Evolutionary conservation across 2,797 vertebrate genomes (phyloP).

Genomic region (Tenualosa thibaudeaui): DNA sequence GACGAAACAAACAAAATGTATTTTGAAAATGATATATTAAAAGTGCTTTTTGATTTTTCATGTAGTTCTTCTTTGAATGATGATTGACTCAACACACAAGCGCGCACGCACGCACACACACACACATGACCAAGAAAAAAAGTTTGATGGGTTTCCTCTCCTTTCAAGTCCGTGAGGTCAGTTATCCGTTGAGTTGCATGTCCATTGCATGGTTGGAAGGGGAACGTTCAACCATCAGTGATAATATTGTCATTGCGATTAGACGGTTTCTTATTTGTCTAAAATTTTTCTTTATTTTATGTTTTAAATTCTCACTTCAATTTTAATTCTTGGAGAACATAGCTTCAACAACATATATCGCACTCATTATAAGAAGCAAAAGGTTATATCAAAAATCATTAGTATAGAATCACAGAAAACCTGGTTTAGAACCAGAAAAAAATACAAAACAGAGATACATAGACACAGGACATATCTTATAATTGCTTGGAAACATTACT

Average conservation of each 20-base stretch:
- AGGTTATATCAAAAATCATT: conserved; percentile 99
- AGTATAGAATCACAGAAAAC: conserved; percentile 99
- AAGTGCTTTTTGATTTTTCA: conserved; percentile 85
- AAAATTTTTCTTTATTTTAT: conserved; percentile 94
- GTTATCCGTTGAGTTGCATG: conserved; percentile 76
- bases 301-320: conserved; percentile 99
- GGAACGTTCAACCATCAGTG: conserved; percentile 81
- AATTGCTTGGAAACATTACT: conserved; percentile 99
- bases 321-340: conserved; percentile 99
- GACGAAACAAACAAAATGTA: conserved; percentile 84
- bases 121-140: conserved; percentile 63
- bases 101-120: conserved; percentile 65
- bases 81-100: conserved; percentile 69
- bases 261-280: conserved; percentile 91
- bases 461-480: conserved; percentile 99
- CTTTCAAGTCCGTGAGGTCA: conserved; percentile 81
- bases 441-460: conserved; percentile 99
- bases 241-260: conserved; percentile 88
- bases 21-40: conserved; percentile 86
- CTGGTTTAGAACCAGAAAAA: conserved; percentile 99
- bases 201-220: conserved; percentile 72
- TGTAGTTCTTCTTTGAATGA: conserved; percentile 80
- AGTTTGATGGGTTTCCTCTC: conserved; percentile 76
- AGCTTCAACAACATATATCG: conserved; percentile 99
- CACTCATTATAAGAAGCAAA: conserved; percentile 99